A percentile compares a stretch with the other conserved stretches of the same genome.
These are phyloP conservation scores for Parascotia fuliginaria DNA, from an alignment of 2,888 invertebrate species.

Conservation along the genomic window DNA sequence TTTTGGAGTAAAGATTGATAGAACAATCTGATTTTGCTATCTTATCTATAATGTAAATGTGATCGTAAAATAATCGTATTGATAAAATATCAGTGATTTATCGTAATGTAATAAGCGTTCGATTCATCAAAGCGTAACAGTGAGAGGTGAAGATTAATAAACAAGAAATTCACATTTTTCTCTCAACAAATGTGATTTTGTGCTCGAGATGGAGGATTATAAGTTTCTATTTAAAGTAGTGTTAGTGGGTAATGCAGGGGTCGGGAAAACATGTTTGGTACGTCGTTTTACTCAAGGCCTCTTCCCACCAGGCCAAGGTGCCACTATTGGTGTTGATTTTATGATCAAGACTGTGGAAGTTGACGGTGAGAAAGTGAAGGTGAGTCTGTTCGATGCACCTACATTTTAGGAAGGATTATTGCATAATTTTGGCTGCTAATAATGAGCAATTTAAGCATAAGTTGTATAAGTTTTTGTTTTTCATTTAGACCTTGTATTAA, in stretches of 20 bases:
- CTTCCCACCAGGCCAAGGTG: slow-evolving; percentile 99
- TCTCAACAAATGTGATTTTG: slow-evolving; percentile 68
- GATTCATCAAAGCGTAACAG: slow-evolving; percentile 74
- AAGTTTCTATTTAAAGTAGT: slow-evolving; percentile 99
- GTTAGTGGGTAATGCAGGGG: slow-evolving; percentile 98
- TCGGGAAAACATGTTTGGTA: slow-evolving; percentile 99
- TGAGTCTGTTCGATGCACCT: slow-evolving; percentile 63
- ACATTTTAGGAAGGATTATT: slow-evolving; percentile 52
- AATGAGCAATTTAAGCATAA: slow-evolving; percentile 8
- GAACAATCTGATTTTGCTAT: slow-evolving; percentile 48
- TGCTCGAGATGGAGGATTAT: slow-evolving; percentile 96
- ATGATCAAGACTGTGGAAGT: slow-evolving; percentile 99
- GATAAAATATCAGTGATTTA: slow-evolving; percentile 57
- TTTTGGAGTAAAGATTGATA: slow-evolving; percentile 46
- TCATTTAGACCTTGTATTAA: background rate
- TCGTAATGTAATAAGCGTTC: slow-evolving; percentile 60
- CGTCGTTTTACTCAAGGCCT: slow-evolving; percentile 98
- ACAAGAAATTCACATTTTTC: slow-evolving; percentile 41
- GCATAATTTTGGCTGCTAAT: slow-evolving; percentile 48
- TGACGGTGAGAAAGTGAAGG: slow-evolving; percentile 97
- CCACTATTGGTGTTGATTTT: slow-evolving; percentile 99
- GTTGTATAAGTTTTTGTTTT: background rate
- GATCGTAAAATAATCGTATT: slow-evolving; percentile 62
- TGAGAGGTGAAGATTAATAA: slow-evolving; percentile 53
- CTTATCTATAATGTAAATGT: slow-evolving; percentile 67